Base-by-base conservation (phyloP, 2,113 vertebrate genomes). In the Ranitomeya imitator region DNA sequence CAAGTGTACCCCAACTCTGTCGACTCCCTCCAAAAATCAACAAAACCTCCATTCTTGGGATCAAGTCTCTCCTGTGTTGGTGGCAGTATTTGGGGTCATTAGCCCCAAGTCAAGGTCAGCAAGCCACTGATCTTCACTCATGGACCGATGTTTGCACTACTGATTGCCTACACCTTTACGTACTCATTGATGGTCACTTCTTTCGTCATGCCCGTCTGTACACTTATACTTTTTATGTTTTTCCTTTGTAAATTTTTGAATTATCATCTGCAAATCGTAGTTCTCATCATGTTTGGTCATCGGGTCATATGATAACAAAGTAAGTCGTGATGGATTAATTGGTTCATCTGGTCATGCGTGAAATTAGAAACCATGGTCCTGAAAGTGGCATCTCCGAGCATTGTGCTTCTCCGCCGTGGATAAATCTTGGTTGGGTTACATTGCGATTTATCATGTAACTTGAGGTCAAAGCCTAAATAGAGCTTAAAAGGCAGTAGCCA, bases 401-500 rank as follows among this genome's bases (percentile, higher is more conserved):
- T 85, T 85, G 83, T 85, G 67, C 69, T 60, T 37, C 69, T 74
- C 69, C 52, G 21, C 55, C 18, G 18, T 37, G 54, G 52, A 85
- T 85, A 74, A 74, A 74, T 85, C 76, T 80, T 67, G 52, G 85
- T 81, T 51, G 37, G 14, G 21, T 69, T 80, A 57, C 60, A 69
- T 79, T 37, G 77, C 63, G 14, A 91, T 88, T 85, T 89, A 91
- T 61, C 74, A 90, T 90, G 90, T 60, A 87, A 78, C 90, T 21
- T 21, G 82, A 88, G 87, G 90, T 55, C 79, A 89, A 90, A 89
- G 89, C 80, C 90, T 85, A 76, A 81, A 79, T 85, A 73, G 84
- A 31, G 69, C 83, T 86, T 89, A 76, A 87, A 89, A 91, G 77
- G 82, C 69, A 91, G 69, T 10, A 89, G 15, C 61, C 90, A 93